These are phyloP conservation scores for Sarcoramphus papa DNA, from an alignment of 2,797 vertebrate species.

Conservation along the genomic window DNA sequence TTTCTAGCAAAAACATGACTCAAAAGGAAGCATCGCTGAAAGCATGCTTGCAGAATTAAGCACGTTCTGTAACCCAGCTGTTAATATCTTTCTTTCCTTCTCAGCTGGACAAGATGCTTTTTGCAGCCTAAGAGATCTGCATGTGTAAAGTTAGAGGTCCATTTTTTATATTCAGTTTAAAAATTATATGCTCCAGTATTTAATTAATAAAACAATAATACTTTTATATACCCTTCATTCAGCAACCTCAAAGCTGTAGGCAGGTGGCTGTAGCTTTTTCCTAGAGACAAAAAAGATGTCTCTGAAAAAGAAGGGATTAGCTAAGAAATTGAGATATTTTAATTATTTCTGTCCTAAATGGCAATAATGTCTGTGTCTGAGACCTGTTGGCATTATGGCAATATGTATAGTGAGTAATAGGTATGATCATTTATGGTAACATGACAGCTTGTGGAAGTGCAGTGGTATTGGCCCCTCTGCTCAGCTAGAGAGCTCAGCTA, in stretches of 20 bases:
- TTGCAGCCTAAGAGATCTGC: slow-evolving; percentile 5
- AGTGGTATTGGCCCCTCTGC: background rate
- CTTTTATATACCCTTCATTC: background rate
- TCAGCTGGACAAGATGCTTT: background rate
- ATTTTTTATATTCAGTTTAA: background rate
- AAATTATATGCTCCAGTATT: background rate
- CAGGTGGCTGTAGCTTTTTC: background rate
- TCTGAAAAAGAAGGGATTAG: background rate
- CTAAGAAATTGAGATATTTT: background rate
- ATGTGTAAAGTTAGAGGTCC: background rate
- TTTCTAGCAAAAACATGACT: slow-evolving; percentile 8
- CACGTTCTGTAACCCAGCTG: background rate
- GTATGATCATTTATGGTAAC: background rate
- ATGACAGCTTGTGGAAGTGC: background rate
- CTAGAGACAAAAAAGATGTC: background rate
- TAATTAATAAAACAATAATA: background rate
- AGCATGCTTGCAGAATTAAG: background rate
- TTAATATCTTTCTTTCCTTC: background rate
- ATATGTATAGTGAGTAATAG: background rate
- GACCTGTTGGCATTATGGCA: background rate
- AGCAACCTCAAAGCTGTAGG: background rate
- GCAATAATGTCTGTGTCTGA: background rate
- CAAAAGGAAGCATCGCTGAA: background rate
- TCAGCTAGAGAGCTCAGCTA: background rate
- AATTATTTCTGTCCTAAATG: background rate